Evolutionary conservation across 2,888 invertebrate species (phyloP).

Genomic region (Perizoma flavofasciatum): DNA sequence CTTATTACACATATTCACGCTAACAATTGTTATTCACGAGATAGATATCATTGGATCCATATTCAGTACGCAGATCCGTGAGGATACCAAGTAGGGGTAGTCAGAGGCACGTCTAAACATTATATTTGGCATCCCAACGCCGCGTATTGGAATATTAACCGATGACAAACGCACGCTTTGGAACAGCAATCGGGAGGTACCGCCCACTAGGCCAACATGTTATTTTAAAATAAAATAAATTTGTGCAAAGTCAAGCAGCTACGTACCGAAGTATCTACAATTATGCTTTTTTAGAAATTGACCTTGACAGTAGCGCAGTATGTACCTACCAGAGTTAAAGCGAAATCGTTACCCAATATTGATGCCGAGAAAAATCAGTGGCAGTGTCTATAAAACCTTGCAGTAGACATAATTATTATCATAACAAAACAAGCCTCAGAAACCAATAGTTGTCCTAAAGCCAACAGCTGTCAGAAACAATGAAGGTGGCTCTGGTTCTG

Average conservation of each 20-base stretch:
- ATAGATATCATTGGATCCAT: too few relatives aligned
- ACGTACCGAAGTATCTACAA: too few relatives aligned
- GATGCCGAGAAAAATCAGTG: constrained; percentile 63
- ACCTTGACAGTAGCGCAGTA: constrained; percentile 66
- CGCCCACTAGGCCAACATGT: too few relatives aligned
- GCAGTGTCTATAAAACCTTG: constrained; percentile 76
- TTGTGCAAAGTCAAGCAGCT: background rate
- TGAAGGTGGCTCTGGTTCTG: constrained; percentile 64
- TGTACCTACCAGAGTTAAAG: constrained; percentile 49
- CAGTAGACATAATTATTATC: constrained; percentile 52
- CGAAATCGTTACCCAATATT: constrained; percentile 69
- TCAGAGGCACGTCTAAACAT: too few relatives aligned
- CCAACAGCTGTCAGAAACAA: constrained; percentile 43
- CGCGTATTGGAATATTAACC: too few relatives aligned
- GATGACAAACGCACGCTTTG: too few relatives aligned
- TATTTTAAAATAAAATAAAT: background rate
- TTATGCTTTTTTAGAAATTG: constrained; percentile 13
- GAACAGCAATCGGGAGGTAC: too few relatives aligned
- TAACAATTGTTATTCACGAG: too few relatives aligned
- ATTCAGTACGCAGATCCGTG: too few relatives aligned
- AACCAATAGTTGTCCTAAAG: constrained; percentile 32
- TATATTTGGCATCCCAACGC: too few relatives aligned
- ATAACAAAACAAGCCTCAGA: constrained; percentile 56
- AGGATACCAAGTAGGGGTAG: too few relatives aligned
- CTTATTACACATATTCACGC: too few relatives aligned